Conservation (phyloP, 2,797 vertebrate genomes). For the Hirundo rustica region DNA sequence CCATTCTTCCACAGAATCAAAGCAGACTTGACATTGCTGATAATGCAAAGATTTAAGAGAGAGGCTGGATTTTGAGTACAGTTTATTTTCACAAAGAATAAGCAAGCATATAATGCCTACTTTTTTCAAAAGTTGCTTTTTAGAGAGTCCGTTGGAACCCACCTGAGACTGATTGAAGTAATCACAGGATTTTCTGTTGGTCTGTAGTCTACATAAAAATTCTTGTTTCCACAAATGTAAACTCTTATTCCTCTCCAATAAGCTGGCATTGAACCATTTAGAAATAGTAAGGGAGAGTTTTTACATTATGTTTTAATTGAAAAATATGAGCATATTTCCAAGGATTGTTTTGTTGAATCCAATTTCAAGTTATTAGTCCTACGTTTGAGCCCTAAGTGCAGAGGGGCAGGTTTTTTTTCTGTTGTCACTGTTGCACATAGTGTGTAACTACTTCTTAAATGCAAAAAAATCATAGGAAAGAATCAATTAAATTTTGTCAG, state of each 20-base stretch:
- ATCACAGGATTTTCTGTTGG: background rate
- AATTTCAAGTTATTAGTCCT: background rate
- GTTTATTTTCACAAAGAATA: background rate
- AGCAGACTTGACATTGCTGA: background rate
- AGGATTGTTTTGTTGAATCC: background rate
- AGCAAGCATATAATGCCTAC: background rate
- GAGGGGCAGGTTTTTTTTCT: background rate
- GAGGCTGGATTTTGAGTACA: background rate
- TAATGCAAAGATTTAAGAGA: background rate
- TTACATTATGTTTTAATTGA: background rate
- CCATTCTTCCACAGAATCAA: background rate
- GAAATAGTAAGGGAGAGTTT: background rate
- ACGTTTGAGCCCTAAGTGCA: background rate
- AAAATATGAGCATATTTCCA: background rate
- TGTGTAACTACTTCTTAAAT: background rate
- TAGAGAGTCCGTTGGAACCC: background rate
- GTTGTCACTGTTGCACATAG: background rate
- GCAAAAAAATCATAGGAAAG: background rate
- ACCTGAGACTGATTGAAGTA: background rate
- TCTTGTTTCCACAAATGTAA: background rate
- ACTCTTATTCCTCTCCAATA: background rate
- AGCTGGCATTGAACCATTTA: background rate
- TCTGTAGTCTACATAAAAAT: background rate
- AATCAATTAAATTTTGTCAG: background rate
- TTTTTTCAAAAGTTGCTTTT: background rate